Conservation (phyloP, 1,140 invertebrate species). For the Chrysomallon squamiferum region DNA sequence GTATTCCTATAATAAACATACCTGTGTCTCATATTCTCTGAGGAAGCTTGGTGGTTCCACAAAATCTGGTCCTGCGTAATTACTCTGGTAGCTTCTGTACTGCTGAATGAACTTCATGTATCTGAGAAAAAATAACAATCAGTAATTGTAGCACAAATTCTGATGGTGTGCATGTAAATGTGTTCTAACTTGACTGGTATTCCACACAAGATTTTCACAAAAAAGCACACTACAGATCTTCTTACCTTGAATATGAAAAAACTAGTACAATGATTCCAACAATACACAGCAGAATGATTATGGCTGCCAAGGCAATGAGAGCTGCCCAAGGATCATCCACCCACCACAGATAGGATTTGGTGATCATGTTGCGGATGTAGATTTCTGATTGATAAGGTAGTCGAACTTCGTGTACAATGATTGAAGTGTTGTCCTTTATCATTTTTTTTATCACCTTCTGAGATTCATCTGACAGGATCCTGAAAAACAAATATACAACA, state of each 20-base stretch:
- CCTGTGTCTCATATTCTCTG: slow-evolving; percentile 49
- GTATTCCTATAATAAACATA: too few species aligned
- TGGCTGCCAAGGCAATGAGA: slow-evolving; percentile 81
- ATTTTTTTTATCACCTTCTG: slow-evolving; percentile 3
- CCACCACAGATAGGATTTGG: slow-evolving; percentile 48
- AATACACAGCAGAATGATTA: slow-evolving; percentile 84
- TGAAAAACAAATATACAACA: slow-evolving; percentile 11
- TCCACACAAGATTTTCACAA: neutral
- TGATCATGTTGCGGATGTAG: slow-evolving; percentile 14
- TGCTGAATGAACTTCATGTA: slow-evolving; percentile 43
- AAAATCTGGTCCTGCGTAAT: slow-evolving; percentile 40
- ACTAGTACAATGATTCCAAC: slow-evolving; percentile 90
- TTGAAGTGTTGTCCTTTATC: neutral
- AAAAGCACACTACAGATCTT: neutral
- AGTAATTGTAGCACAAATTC: neutral
- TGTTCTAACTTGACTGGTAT: neutral
- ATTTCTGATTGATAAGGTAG: slow-evolving; percentile 15
- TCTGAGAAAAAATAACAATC: slow-evolving; percentile 20
- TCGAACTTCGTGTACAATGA: slow-evolving; percentile 24
- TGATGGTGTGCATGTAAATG: too few species aligned
- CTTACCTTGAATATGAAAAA: slow-evolving; percentile 88
- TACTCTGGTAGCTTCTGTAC: slow-evolving; percentile 31
- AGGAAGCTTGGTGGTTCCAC: slow-evolving; percentile 39
- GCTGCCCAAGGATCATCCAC: slow-evolving; percentile 82
- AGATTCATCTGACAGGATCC: slow-evolving; percentile 3